Evolutionary conservation across 2,797 vertebrate genomes (phyloP).

Genomic region (Poecilia velifera): DNA sequence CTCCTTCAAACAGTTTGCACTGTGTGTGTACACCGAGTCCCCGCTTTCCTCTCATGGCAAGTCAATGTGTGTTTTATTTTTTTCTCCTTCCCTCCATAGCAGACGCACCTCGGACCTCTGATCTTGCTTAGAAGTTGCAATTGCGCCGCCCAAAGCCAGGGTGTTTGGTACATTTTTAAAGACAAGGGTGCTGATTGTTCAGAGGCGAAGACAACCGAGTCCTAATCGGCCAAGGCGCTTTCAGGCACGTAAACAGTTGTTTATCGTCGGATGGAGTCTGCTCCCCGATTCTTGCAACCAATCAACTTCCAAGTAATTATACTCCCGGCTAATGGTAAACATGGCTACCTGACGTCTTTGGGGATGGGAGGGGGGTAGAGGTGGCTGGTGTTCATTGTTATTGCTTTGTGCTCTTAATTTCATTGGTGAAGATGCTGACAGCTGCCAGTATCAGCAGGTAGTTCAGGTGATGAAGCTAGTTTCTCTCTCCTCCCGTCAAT

Average conservation of each 20-base stretch:
- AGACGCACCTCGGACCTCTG: slow-evolving; percentile 46
- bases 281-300: slow-evolving; percentile 43
- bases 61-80: slow-evolving; percentile 26
- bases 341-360: slow-evolving; percentile 8
- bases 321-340: slow-evolving; percentile 20
- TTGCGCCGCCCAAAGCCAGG: background rate
- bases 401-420: slow-evolving; percentile 33
- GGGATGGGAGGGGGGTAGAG: background rate
- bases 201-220: slow-evolving; percentile 10
- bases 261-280: slow-evolving; percentile 41
- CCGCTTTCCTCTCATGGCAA: slow-evolving; percentile 33
- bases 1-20: slow-evolving; percentile 67
- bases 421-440: slow-evolving; percentile 36
- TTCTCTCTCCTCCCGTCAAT: slow-evolving; percentile 55
- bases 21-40: slow-evolving; percentile 54
- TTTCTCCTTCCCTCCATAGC: slow-evolving; percentile 46
- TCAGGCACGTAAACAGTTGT: slow-evolving; percentile 34
- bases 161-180: slow-evolving; percentile 18
- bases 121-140: slow-evolving; percentile 27
- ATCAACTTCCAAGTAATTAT: slow-evolving; percentile 41
- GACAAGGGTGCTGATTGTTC: slow-evolving; percentile 24
- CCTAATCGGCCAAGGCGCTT: slow-evolving; percentile 40
- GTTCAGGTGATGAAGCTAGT: slow-evolving; percentile 50
- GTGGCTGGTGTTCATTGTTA: slow-evolving; percentile 9
- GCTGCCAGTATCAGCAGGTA: slow-evolving; percentile 52